A percentile compares a stretch with the other conserved stretches of the same genome.
phyloP scores from a whole-genome alignment of 2,888 invertebrate species.

The Acanthosoma haemorrhoidale region DNA sequence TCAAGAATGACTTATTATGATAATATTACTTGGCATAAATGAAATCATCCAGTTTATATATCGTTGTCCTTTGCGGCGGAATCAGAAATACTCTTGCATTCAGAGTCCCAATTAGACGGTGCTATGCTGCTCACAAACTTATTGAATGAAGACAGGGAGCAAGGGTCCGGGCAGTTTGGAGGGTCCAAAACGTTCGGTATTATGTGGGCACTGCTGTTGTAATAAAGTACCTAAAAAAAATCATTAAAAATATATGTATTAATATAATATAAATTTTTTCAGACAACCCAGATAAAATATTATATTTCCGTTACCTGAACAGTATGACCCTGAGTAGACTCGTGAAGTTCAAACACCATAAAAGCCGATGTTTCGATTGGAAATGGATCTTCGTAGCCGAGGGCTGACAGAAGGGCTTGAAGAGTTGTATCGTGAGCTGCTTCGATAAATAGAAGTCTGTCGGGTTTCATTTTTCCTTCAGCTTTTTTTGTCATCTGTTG shows the following conservation, averaged over 20 bases:
- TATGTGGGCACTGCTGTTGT: conserved; percentile 33
- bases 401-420: conserved; percentile 31
- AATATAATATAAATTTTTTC: not conserved
- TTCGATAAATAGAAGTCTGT: conserved; percentile 32
- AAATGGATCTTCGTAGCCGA: conserved; percentile 33
- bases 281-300: not conserved
- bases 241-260: not conserved
- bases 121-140: conserved; percentile 53
- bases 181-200: conserved; percentile 48
- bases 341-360: conserved; percentile 37
- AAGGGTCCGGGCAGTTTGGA: conserved; percentile 60
- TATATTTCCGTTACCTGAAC: conserved; percentile 28
- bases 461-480: conserved; percentile 24
- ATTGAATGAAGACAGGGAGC: conserved; percentile 55
- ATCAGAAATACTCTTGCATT: conserved; percentile 49
- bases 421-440: conserved; percentile 39
- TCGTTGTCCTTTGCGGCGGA: not conserved
- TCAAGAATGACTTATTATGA: too few species aligned
- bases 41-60: too few species aligned
- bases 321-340: conserved; percentile 23
- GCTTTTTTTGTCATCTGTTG: conserved; percentile 33
- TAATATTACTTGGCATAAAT: too few species aligned
- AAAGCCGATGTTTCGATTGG: conserved; percentile 35
- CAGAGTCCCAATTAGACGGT: conserved; percentile 61
- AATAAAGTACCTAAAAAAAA: conserved; percentile 35